Evolutionary conservation across 2,113 vertebrate genomes (phyloP).

Genomic region (Tupaia tana): DNA sequence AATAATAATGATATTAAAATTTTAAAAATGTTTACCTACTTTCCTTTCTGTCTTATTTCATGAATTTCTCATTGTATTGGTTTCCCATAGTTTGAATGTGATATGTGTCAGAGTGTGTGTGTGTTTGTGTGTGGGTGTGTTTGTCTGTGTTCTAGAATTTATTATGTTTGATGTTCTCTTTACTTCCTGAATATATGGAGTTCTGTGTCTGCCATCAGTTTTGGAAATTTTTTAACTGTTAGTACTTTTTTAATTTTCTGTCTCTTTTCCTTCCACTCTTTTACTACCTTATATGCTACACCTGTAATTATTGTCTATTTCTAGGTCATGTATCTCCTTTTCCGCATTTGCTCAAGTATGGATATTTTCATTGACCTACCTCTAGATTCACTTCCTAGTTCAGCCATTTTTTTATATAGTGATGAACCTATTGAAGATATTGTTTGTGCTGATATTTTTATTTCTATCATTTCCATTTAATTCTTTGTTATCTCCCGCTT

Average conservation of each 20-base stretch:
- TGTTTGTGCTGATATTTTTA: not conserved
- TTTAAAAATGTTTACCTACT: not conserved
- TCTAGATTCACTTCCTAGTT: not conserved
- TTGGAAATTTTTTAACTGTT: too few relatives aligned
- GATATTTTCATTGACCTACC: not conserved
- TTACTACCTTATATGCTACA: not conserved
- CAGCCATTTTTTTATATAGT: not conserved
- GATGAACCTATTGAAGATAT: not conserved
- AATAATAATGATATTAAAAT: too few relatives aligned
- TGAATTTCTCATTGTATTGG: not conserved
- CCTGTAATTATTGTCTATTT: not conserved
- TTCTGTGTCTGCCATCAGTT: not conserved
- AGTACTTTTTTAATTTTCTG: not conserved
- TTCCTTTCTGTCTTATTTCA: not conserved
- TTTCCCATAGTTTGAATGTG: not conserved
- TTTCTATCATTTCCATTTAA: not conserved
- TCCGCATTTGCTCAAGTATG: not conserved
- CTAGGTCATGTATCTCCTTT: not conserved
- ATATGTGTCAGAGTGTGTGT: not conserved
- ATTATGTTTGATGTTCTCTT: not conserved
- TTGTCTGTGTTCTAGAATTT: not conserved
- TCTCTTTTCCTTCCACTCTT: not conserved
- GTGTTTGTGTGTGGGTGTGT: not conserved
- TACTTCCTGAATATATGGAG: not conserved
- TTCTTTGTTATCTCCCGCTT: not conserved